Conservation (phyloP, 1,140 invertebrate genomes). For the Gryon sp. region DNA sequence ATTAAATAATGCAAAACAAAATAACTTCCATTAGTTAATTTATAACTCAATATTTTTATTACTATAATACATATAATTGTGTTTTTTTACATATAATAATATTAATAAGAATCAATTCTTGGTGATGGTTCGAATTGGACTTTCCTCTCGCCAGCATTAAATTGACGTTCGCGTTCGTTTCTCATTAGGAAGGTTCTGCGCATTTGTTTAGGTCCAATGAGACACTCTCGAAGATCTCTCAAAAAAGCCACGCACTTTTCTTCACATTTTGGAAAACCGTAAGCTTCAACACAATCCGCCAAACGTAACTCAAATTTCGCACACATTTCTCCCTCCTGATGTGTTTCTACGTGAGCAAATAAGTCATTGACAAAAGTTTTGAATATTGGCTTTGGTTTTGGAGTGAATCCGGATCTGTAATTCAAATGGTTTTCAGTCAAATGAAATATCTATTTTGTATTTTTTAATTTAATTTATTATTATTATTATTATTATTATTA, state of each 20-base stretch:
- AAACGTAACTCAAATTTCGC: constrained; percentile 83
- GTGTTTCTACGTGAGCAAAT: constrained; percentile 81
- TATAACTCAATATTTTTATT: no score
- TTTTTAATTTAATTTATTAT: neutral
- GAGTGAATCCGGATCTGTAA: neutral
- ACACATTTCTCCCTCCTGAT: constrained; percentile 83
- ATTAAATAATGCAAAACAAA: no score
- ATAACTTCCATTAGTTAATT: no score
- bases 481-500: neutral
- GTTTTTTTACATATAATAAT: no score
- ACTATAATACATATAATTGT: no score
- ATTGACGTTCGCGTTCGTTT: constrained; percentile 81
- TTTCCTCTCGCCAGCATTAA: constrained; percentile 69
- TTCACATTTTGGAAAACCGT: constrained; percentile 82
- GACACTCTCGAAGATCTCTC: constrained; percentile 85
- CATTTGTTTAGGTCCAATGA: constrained; percentile 81
- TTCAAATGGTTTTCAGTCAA: no score
- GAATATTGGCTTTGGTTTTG: constrained; percentile 78
- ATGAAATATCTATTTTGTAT: neutral
- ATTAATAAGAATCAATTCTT: constrained; percentile 32
- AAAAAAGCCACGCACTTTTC: constrained; percentile 82
- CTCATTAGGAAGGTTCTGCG: constrained; percentile 77
- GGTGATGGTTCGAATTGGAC: constrained; percentile 10
- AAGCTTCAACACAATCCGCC: constrained; percentile 87
- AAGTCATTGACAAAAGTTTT: constrained; percentile 85